These are phyloP conservation scores for Drosophila ficusphila DNA, from an alignment of 1,140 invertebrate genomes.

Conservation along the genomic window DNA sequence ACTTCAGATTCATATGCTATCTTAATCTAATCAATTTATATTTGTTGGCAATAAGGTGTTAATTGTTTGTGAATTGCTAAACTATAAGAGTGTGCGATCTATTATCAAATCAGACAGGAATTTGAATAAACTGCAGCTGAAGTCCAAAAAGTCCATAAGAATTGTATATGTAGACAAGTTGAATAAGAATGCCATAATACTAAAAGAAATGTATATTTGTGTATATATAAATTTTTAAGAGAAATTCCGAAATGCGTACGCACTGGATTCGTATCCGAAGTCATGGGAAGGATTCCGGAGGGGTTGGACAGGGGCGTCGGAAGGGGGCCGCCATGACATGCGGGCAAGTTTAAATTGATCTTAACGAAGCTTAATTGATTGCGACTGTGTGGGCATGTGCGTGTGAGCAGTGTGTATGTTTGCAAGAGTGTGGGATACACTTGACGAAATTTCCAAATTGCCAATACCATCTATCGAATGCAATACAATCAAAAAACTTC, in stretches of 20 bases:
- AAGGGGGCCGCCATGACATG: slow-evolving; percentile 61
- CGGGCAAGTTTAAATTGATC: slow-evolving; percentile 83
- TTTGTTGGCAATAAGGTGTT: neutral
- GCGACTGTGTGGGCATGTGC: slow-evolving; percentile 61
- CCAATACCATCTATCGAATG: neutral
- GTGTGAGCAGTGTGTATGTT: slow-evolving; percentile 33
- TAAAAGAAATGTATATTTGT: slow-evolving; percentile 7
- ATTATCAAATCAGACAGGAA: neutral
- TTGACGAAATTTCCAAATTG: slow-evolving; percentile 15
- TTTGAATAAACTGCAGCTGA: neutral
- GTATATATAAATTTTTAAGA: slow-evolving; percentile 8
- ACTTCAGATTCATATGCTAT: neutral
- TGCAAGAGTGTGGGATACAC: slow-evolving; percentile 41
- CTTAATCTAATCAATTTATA: neutral
- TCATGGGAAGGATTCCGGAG: slow-evolving; percentile 8
- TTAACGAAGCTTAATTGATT: slow-evolving; percentile 84
- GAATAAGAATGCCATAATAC: neutral
- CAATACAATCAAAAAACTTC: too few species aligned
- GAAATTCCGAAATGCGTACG: slow-evolving; percentile 63
- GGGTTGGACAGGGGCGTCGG: slow-evolving; percentile 8
- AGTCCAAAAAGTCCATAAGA: neutral
- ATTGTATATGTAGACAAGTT: neutral
- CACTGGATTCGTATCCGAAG: slow-evolving; percentile 38
- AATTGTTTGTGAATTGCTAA: neutral
- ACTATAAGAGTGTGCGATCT: neutral